Percentiles rank a stretch among this genome's conserved stretches.
These are phyloP conservation scores for Drosophila suboccidentalis DNA, from an alignment of 2,888 invertebrate genomes.

Conservation along the genomic window DNA sequence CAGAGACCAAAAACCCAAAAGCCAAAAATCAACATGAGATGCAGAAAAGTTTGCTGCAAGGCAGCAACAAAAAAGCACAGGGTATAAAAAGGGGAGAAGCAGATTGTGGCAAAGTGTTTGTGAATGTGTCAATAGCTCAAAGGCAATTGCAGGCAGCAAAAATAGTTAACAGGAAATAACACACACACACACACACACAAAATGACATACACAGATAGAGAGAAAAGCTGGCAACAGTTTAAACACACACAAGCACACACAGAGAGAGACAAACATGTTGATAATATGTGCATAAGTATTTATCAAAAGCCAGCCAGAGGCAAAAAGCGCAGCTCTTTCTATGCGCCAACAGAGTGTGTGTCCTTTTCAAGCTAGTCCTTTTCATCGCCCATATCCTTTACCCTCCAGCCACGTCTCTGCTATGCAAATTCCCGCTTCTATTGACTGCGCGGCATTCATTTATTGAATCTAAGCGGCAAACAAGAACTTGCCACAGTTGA, in stretches of 20 bases:
- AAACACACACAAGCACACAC: slow-evolving; percentile 25
- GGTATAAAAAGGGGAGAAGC: slow-evolving; percentile 20
- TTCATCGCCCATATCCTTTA: slow-evolving; percentile 24
- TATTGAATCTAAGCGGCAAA: slow-evolving; percentile 52
- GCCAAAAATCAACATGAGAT: slow-evolving; percentile 45
- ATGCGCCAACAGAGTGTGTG: slow-evolving; percentile 22
- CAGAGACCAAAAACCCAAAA: slow-evolving; percentile 21
- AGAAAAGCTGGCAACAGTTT: slow-evolving; percentile 41
- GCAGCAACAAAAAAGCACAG: slow-evolving; percentile 11
- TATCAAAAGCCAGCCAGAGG: slow-evolving; percentile 56
- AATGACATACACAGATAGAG: not conserved
- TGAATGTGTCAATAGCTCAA: slow-evolving; percentile 71
- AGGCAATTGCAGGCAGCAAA: slow-evolving; percentile 63
- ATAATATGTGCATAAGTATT: slow-evolving; percentile 68
- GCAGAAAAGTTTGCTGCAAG: slow-evolving; percentile 48
- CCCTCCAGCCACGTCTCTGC: not conserved
- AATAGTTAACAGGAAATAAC: slow-evolving; percentile 54
- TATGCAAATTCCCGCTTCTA: slow-evolving; percentile 48
- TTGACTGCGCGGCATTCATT: slow-evolving; percentile 50
- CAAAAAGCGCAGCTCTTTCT: slow-evolving; percentile 52
- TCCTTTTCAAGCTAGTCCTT: slow-evolving; percentile 27
- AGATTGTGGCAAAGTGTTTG: slow-evolving; percentile 72
- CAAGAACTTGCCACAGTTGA: slow-evolving; percentile 43
- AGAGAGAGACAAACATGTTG: slow-evolving; percentile 40
- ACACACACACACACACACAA: slow-evolving; percentile 11